Conservation (phyloP, 2,113 vertebrate genomes). For the Ictalurus furcatus region DNA sequence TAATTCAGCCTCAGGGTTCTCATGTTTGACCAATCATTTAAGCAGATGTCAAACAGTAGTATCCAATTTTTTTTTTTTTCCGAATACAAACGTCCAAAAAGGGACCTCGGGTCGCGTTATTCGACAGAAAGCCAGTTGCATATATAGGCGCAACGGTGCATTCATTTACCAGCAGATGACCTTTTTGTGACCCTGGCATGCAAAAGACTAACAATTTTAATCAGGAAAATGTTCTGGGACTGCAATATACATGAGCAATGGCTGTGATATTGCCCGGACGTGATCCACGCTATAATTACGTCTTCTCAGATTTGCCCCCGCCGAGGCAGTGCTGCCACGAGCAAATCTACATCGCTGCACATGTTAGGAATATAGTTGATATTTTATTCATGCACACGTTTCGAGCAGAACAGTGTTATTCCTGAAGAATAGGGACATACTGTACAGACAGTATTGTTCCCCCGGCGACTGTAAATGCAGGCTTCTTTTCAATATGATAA, state of each 20-base stretch:
- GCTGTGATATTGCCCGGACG: constrained; percentile 34
- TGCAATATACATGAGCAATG: constrained; percentile 31
- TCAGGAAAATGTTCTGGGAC: constrained; percentile 31
- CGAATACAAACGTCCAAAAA: too few relatives aligned
- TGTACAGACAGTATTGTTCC: constrained; percentile 5
- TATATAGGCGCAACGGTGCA: not conserved
- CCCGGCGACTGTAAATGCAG: not conserved
- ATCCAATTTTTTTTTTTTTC: not conserved
- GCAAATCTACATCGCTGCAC: constrained; percentile 28
- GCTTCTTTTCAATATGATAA: not conserved
- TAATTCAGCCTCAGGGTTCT: not conserved
- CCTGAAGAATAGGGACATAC: constrained; percentile 6
- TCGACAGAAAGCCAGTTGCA: not conserved
- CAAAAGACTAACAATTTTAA: constrained; percentile 51
- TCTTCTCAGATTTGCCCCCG: constrained; percentile 28
- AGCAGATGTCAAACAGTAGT: not conserved
- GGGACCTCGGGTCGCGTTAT: too few relatives aligned
- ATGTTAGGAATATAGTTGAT: constrained; percentile 37
- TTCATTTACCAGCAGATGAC: constrained; percentile 18
- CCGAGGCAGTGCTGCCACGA: constrained; percentile 1
- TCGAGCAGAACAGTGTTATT: constrained; percentile 38
- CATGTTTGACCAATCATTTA: not conserved
- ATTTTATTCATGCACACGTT: constrained; percentile 51
- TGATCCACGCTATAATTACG: constrained; percentile 49
- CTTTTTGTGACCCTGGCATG: constrained; percentile 30